Evolutionary conservation across 2,113 vertebrate species (phyloP).

Genomic region (Orthonyx spaldingii): DNA sequence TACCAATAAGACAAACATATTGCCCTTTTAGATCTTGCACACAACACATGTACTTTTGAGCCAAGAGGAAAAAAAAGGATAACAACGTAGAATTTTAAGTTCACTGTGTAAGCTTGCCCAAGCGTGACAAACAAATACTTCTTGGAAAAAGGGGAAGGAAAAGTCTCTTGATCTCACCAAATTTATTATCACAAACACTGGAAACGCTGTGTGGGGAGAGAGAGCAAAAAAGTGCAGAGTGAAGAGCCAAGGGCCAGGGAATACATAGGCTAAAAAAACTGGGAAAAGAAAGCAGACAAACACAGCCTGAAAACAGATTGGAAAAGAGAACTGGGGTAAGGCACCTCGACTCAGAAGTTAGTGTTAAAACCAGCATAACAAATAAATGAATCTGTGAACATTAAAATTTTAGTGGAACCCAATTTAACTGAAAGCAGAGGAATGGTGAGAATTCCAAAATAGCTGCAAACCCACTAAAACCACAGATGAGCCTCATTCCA

Average conservation of each 20-base stretch:
- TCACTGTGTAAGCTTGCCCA: not conserved
- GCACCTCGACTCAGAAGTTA: not conserved
- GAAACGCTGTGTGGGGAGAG: not conserved
- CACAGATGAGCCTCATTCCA: slow-evolving; percentile 1
- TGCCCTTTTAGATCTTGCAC: not conserved
- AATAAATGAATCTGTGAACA: not conserved
- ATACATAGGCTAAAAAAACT: not conserved
- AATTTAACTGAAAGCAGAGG: not conserved
- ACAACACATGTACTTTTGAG: not conserved
- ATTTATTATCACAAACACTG: not conserved
- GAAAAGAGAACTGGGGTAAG: not conserved
- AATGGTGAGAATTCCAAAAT: slow-evolving; percentile 6
- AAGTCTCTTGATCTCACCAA: not conserved
- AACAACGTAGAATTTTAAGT: not conserved
- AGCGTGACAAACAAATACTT: not conserved
- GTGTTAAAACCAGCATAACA: not conserved
- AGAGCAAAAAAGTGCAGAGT: not conserved
- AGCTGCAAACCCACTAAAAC: slow-evolving; percentile 14
- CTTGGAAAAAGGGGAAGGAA: not conserved
- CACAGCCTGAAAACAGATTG: not conserved
- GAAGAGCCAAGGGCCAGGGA: not conserved
- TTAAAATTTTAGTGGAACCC: not conserved
- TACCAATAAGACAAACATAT: not conserved
- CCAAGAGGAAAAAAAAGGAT: not conserved
- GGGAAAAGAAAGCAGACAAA: not conserved